Base-by-base conservation (phyloP, 2,888 invertebrate genomes). In the Ochlodes sylvanus region DNA sequence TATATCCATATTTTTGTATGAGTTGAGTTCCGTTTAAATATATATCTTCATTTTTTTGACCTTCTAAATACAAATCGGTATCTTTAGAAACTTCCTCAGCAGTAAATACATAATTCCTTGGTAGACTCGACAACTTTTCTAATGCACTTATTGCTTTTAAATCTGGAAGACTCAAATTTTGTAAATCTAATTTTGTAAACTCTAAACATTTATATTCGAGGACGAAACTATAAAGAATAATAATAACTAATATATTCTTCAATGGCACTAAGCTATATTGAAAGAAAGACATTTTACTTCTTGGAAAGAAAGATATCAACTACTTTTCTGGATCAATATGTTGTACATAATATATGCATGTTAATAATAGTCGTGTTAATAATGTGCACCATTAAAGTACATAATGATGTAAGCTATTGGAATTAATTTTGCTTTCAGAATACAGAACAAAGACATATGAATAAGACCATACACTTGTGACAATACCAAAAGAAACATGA, bases 1-100 rank as follows among this genome's bases (percentile, higher is more conserved):
- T 41, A 12, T 56, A 56, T 21, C 64, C 64, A 38, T 64, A 56
- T 64, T 64, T 64, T 47, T 47, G 19, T 56, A 64, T 64, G 12
- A 64, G 64, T 27, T 64, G 34, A 34, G 56, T 56, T 44, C 64
- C 64, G 7, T 44, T 63, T 63, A 63, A 63, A 27, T 12, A 32
- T 2, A 63, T 15, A 32, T 63, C 63, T 17, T 63, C 55, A 55
- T 63, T 63, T 5, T 15, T 14, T 2, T 15, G n/a, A 0, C 44
- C 63, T 10, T 17, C 32, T 21, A 32, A 7, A 32, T 63, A 63
- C 7, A 42, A 12, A 6, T 42, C 27, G 9, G 4, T 32, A 12
- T 42, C 27, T 3, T 54, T 55, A n/a, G n/a, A n/a, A n/a, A n/a
- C n/a, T n/a, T n/a, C n/a, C n/a, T n/a, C n/a, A n/a, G n/a, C n/a